Evolutionary conservation across 2,888 invertebrate species (phyloP).

Genomic region (Harpagoxenus sublaevis): DNA sequence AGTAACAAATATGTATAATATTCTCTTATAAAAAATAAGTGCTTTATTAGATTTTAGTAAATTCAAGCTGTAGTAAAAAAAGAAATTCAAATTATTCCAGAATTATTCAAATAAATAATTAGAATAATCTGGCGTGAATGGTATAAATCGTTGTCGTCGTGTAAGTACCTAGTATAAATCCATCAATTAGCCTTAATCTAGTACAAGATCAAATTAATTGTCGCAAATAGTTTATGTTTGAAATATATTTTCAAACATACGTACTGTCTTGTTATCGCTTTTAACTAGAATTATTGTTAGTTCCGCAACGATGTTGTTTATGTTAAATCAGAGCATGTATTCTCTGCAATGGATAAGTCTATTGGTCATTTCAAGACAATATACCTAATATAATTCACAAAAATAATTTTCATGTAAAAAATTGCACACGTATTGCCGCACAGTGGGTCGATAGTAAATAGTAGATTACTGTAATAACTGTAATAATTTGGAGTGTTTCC

Average conservation of each 20-base stretch:
- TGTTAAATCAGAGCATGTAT: neutral
- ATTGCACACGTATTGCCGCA: neutral
- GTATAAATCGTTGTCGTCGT: no score
- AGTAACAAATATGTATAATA: neutral
- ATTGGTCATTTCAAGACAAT: neutral
- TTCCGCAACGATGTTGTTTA: neutral
- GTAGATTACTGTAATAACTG: no score
- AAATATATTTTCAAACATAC: neutral
- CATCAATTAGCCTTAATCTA: neutral
- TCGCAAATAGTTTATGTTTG: neutral
- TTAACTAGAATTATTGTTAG: neutral
- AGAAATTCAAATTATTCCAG: neutral
- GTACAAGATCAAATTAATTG: slow-evolving; percentile 29
- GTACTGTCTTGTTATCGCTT: neutral
- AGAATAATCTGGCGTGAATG: neutral
- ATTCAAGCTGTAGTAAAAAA: slow-evolving; percentile 5
- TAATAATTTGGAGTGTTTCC: no score
- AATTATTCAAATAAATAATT: slow-evolving; percentile 27
- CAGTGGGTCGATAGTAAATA: no score
- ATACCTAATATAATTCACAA: neutral
- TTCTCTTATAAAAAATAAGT: neutral
- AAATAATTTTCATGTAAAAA: neutral
- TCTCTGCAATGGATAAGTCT: neutral
- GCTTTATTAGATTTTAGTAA: slow-evolving; percentile 5
- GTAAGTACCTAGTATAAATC: neutral